These are phyloP conservation scores for Craterocephalus amniculus DNA, from an alignment of 2,797 vertebrate genomes.

Conservation along the genomic window DNA sequence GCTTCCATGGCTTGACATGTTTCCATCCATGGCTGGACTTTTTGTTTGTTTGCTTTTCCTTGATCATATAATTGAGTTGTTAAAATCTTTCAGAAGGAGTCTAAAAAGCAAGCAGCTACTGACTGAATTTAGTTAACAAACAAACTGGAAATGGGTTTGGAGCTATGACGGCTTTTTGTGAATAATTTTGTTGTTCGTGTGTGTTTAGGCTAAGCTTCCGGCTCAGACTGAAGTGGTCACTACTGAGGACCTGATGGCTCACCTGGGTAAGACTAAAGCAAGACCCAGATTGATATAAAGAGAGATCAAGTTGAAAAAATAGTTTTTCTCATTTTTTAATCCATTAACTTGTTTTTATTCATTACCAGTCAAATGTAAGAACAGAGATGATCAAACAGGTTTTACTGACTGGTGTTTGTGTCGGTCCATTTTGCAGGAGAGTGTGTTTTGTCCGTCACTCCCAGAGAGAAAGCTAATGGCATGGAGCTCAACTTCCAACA, in stretches of 20 bases:
- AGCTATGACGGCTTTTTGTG: background rate
- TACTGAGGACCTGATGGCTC: conserved; percentile 92
- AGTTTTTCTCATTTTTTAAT: background rate
- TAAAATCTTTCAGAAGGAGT: too few species aligned
- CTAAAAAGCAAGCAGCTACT: too few species aligned
- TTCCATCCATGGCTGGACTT: too few species aligned
- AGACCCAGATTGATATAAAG: background rate
- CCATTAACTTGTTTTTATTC: background rate
- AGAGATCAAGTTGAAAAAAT: background rate
- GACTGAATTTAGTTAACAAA: too few species aligned
- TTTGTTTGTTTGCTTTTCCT: too few species aligned
- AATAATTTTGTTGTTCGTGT: background rate
- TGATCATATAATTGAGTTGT: too few species aligned
- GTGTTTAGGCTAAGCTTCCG: conserved; percentile 88
- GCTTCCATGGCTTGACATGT: too few species aligned
- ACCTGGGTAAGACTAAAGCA: conserved; percentile 84
- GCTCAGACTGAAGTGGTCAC: conserved; percentile 92
- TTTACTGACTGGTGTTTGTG: background rate
- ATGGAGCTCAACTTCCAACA: conserved; percentile 97
- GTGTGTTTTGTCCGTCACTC: conserved; percentile 90
- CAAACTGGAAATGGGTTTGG: background rate
- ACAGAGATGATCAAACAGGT: background rate
- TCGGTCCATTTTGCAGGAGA: conserved; percentile 81
- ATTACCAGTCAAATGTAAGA: background rate
- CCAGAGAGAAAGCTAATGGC: conserved; percentile 87